Evolutionary conservation across 1,140 invertebrate genomes (phyloP).

Genomic region (Dendrolimus kikuchii): DNA sequence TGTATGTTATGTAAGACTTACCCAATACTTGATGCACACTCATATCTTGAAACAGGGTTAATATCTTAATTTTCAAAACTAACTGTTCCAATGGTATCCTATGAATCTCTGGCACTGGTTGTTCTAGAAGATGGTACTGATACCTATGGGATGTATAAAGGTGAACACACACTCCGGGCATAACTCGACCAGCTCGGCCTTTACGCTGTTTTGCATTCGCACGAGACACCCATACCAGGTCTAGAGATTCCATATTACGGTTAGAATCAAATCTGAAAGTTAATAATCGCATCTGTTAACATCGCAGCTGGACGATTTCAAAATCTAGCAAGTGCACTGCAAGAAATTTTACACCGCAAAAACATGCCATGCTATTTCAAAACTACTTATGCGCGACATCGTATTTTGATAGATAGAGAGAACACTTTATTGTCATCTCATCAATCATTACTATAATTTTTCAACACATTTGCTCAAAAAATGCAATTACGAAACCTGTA

Average conservation of each 20-base stretch:
- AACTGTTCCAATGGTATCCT: constrained; percentile 89
- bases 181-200: constrained; percentile 90
- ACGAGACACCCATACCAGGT: constrained; percentile 84
- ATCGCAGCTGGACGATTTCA: too few species aligned
- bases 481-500: too few species aligned
- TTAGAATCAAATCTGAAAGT: constrained; percentile 80
- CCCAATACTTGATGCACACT: constrained; percentile 79
- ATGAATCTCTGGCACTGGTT: constrained; percentile 89
- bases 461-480: too few species aligned
- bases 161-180: constrained; percentile 87
- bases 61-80: constrained; percentile 89
- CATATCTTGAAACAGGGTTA: constrained; percentile 78
- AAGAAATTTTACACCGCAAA: too few species aligned
- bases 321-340: too few species aligned
- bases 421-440: too few species aligned
- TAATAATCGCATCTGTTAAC: too few species aligned
- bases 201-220: constrained; percentile 88
- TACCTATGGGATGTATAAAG: constrained; percentile 84
- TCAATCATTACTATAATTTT: too few species aligned
- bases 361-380: too few species aligned
- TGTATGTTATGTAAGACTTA: too few species aligned
- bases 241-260: constrained; percentile 88
- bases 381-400: too few species aligned
- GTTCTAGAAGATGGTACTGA: constrained; percentile 68
- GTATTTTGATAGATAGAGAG: too few species aligned